A percentile compares a stretch with the other conserved stretches of the same genome.
phyloP scores from a whole-genome alignment of 2,797 vertebrate genomes.

The Pantherophis vulpinus region DNA sequence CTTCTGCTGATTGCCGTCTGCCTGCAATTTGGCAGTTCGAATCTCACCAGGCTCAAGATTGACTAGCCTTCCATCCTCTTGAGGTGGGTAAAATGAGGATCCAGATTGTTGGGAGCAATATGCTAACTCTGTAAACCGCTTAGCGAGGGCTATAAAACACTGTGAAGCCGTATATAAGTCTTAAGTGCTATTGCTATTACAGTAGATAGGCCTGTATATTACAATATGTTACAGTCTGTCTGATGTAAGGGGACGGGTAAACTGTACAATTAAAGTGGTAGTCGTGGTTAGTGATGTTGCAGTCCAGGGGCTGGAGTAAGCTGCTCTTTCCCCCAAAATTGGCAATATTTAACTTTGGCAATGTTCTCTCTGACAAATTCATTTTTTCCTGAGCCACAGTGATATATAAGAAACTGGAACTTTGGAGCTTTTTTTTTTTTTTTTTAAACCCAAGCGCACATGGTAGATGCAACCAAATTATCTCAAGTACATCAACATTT shows the following conservation, averaged over 20 bases:
- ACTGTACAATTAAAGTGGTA: not conserved
- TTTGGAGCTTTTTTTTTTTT: not conserved
- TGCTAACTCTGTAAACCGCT: no score
- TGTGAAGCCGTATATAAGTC: no score
- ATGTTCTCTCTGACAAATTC: not conserved
- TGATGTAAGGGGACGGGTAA: not conserved
- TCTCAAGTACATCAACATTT: not conserved
- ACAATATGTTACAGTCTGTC: not conserved
- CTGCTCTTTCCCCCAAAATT: not conserved
- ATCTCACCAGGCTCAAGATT: no score
- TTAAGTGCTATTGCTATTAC: no score
- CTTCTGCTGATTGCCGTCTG: no score
- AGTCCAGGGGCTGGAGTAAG: not conserved
- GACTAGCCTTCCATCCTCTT: no score
- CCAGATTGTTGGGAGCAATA: no score
- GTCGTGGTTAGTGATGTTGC: not conserved
- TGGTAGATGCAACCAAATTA: not conserved
- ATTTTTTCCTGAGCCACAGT: not conserved
- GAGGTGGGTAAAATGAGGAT: no score
- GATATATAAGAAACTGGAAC: not conserved
- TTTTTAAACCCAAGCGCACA: not conserved
- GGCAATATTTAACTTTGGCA: not conserved
- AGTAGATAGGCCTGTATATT: not conserved
- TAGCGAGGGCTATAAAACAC: no score
- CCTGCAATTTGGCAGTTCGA: no score